Evolutionary conservation across 2,113 vertebrate genomes (phyloP), one percentile per base, ranked within the genome.

Genomic region (Caretta caretta): DNA sequence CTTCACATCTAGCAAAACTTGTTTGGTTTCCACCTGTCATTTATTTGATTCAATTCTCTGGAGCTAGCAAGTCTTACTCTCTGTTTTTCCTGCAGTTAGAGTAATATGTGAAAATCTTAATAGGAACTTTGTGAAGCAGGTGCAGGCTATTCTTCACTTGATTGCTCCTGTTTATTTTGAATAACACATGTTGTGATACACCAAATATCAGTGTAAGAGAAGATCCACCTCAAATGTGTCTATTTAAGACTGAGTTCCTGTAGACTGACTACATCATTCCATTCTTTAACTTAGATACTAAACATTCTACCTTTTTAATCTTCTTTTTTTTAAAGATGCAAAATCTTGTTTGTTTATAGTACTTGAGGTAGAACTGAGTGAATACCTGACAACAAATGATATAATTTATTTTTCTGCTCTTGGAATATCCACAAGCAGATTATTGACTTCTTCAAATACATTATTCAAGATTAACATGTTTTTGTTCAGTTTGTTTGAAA

Each of bases 221-320:
- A 88, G 82, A 93, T 80, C 19, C 31, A 94, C 84, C 76, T 83
- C 89, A n/a, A 24, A 12, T 76, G 87, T 82, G 94, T 92, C 94
- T 93, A 49, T 97, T 94, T 80, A 5, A 95, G 94, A 51, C 4
- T 49, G 91, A 95, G 92, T 94, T 96, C 78, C 87, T 4, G 6
- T 84, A 75, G 59, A 6, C 90, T 94, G 93, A 95, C 96, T 93
- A 89, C 93, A 91, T 95, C 85, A 97, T 96, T 95, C 94, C 87
- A 57, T 92, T 83, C 72, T 91, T 84, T 79, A 6, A 4, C 51
- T 94, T 53, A 62, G 84, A 20, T 54, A 25, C 54, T 72, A 0
- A 72, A 81, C 50, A n/a, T 53, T 22, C 51, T 82, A 35, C 53
- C 75, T 75, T 83, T 83, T 49, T 50, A 6, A 31, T 88, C 69